Evolutionary conservation across 2,113 vertebrate species (phyloP).

Genomic region (Uropsilus gracilis): DNA sequence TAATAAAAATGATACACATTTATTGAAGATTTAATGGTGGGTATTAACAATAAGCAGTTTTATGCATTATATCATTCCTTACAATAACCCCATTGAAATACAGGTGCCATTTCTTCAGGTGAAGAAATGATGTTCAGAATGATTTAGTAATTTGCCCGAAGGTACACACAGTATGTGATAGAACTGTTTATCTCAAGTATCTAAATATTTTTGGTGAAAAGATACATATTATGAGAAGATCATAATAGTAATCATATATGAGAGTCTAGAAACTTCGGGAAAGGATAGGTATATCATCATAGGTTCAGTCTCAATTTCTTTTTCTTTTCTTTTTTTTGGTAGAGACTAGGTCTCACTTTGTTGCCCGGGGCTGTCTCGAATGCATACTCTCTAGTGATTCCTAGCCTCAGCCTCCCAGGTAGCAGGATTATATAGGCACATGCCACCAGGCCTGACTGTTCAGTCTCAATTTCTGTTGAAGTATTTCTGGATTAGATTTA

Average conservation of each 20-base stretch:
- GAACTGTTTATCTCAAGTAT: constrained; percentile 25
- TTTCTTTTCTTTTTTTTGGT: constrained; percentile 46
- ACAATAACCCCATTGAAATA: background rate
- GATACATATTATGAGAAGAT: background rate
- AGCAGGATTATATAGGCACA: too few relatives aligned
- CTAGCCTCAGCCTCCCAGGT: too few relatives aligned
- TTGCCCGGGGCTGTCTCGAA: too few relatives aligned
- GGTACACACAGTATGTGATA: background rate
- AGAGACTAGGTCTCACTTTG: too few relatives aligned
- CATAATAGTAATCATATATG: background rate
- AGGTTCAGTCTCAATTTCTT: background rate
- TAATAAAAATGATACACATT: constrained; percentile 46
- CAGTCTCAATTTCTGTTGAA: too few relatives aligned
- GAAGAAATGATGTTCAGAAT: background rate
- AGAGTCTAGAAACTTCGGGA: constrained; percentile 12
- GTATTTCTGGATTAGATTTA: too few relatives aligned
- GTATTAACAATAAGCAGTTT: background rate
- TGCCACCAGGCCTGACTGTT: too few relatives aligned
- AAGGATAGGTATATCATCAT: too few relatives aligned
- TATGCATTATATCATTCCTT: background rate
- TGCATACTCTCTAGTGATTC: too few relatives aligned
- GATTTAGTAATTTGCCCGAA: background rate
- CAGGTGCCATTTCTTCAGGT: background rate
- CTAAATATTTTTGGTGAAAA: background rate
- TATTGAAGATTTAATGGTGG: background rate